phyloP scores from a whole-genome alignment of 2,113 vertebrate species.

The Actenoides lindsayi region DNA sequence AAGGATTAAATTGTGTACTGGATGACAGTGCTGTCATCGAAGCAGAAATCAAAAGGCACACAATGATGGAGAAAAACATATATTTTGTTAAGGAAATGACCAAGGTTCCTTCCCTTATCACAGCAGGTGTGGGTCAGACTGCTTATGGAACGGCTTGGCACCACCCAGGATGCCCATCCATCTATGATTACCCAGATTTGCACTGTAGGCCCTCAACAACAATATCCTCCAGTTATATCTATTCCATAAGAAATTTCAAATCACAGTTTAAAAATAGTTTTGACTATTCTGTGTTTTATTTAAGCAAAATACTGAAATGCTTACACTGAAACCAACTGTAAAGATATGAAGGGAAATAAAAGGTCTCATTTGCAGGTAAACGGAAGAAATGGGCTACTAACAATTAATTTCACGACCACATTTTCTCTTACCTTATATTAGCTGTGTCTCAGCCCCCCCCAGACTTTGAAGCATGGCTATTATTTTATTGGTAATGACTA shows the following conservation, averaged over 20 bases:
- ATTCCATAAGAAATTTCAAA: not conserved
- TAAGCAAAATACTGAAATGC: not conserved
- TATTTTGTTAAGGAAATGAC: not conserved
- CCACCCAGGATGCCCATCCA: not conserved
- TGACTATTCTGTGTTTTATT: not conserved
- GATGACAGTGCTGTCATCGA: not conserved
- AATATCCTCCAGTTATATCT: not conserved
- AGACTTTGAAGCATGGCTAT: constrained; percentile 22
- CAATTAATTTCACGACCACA: constrained; percentile 19
- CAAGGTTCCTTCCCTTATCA: not conserved
- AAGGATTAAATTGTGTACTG: not conserved
- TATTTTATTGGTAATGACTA: constrained; percentile 60
- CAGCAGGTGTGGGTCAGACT: not conserved
- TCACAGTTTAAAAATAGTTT: not conserved
- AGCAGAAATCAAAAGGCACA: not conserved
- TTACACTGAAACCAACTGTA: not conserved
- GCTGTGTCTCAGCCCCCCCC: constrained; percentile 35
- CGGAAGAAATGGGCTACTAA: not conserved
- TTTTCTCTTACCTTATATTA: constrained; percentile 38
- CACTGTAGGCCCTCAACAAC: not conserved
- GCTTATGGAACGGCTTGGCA: not conserved
- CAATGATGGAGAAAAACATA: not conserved
- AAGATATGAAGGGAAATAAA: not conserved
- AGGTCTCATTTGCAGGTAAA: not conserved
- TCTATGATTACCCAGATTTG: not conserved